phyloP scores from a whole-genome alignment of 2,888 invertebrate genomes.

The Apotomis capreana region DNA sequence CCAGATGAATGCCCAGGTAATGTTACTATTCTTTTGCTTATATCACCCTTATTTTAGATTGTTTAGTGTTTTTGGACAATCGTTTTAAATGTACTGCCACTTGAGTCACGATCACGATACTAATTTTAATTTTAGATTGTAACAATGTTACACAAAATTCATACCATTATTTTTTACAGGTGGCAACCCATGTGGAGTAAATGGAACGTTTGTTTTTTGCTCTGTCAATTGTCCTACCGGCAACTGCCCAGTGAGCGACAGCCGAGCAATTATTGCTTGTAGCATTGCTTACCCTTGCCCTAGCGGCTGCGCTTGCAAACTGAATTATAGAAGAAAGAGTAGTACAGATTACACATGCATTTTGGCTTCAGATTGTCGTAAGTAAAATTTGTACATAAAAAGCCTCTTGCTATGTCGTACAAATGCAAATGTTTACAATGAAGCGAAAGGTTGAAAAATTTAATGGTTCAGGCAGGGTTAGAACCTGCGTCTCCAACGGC shows the following conservation, averaged over 20 bases:
- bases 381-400: constrained; percentile 42
- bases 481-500: no score
- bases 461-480: no score
- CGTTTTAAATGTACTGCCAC: no score
- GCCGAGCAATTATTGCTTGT: constrained; percentile 50
- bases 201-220: constrained; percentile 56
- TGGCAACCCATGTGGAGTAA: constrained; percentile 56
- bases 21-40: neutral
- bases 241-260: constrained; percentile 56
- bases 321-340: constrained; percentile 51
- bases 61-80: no score
- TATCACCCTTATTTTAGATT: no score
- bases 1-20: constrained; percentile 33
- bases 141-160: neutral
- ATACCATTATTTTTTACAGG: constrained; percentile 46
- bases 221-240: constrained; percentile 52
- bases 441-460: no score
- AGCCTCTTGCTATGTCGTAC: no score
- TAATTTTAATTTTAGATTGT: no score
- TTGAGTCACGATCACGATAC: no score
- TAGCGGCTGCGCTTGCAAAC: constrained; percentile 60
- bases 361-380: constrained; percentile 57
- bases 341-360: constrained; percentile 52
- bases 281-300: constrained; percentile 52
- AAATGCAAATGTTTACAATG: no score